Evolutionary conservation across 37 sponge, comb jelly and placozoan genomes (phyloP), one percentile per base, ranked within the genome.

Genomic region (Amphimedon queenslandica): DNA sequence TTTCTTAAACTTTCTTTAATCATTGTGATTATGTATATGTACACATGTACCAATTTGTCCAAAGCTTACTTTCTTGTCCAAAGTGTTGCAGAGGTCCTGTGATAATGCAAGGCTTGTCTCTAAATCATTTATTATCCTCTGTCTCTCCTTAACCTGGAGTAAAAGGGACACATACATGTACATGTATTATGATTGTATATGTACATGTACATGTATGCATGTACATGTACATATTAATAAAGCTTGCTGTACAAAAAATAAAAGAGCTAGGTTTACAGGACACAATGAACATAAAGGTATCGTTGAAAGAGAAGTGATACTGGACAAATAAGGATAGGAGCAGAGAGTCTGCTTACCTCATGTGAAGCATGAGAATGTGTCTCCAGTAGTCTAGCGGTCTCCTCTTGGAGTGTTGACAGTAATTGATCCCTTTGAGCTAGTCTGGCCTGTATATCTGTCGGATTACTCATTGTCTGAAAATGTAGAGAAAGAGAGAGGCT

Each of bases 61-160:
- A n/a, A n/a, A n/a, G n/a, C n/a, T n/a, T 47, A 60, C 61, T 25
- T 60, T 5, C 21, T 60, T 13, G 5, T 60, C 27, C 61, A 60
- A n/a, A 60, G 61, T 6, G 28, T 60, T 25, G 21, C 61, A 60
- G 5, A 60, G 28, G 5, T 13, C 5, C 21, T 60, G 61, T n/a
- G 61, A 25, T 60, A 25, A 60, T 6, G 5, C 24, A 25, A 60
- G 27, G 28, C 21, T n/a, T n/a, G 61, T 25, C 61, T 60, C 61
- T n/a, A 60, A n/a, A 11, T n/a, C 27, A 11, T 25, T 60, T 60
- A 60, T 25, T 6, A 60, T 13, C 23, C 21, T 11, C 27, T 60
- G 61, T 60, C 61, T 60, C 61, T 60, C 61, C 5, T n/a, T n/a
- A 11, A 60, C 61, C 61, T 60, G 61, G 27, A 60, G 61, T 25